These are phyloP conservation scores for Pampusana beccarii DNA, from an alignment of 2,113 vertebrate genomes.

Conservation along the genomic window DNA sequence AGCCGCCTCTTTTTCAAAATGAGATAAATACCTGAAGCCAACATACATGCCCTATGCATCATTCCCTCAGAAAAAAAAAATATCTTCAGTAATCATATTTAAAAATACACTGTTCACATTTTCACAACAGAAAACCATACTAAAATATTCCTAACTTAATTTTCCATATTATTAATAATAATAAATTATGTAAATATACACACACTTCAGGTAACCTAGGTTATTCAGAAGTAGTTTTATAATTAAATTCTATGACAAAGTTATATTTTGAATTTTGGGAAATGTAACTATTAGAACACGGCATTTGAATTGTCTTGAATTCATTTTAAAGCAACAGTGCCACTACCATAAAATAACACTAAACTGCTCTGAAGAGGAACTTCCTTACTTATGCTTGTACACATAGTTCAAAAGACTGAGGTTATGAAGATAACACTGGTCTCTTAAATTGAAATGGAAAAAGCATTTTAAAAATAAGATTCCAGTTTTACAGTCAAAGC, in stretches of 20 bases:
- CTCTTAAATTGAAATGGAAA: neutral
- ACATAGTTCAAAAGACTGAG: neutral
- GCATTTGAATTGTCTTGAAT: neutral
- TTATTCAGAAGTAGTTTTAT: neutral
- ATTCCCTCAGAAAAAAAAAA: neutral
- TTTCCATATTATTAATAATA: neutral
- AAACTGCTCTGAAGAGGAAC: neutral
- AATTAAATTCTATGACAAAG: neutral
- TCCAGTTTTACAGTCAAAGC: neutral
- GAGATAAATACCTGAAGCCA: neutral
- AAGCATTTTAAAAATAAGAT: neutral
- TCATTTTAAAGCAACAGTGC: neutral
- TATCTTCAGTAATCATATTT: neutral
- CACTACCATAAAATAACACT: neutral
- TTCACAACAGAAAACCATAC: neutral
- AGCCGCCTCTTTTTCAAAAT: neutral
- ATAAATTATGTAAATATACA: neutral
- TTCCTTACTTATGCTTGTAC: neutral
- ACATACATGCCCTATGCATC: neutral
- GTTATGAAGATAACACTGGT: neutral
- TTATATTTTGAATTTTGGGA: neutral
- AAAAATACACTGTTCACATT: neutral
- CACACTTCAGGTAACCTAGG: rapidly evolving
- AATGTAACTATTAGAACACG: neutral
- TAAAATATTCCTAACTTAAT: neutral